Evolutionary conservation across 2,888 invertebrate species (phyloP).

Genomic region (Perizoma flavofasciatum): DNA sequence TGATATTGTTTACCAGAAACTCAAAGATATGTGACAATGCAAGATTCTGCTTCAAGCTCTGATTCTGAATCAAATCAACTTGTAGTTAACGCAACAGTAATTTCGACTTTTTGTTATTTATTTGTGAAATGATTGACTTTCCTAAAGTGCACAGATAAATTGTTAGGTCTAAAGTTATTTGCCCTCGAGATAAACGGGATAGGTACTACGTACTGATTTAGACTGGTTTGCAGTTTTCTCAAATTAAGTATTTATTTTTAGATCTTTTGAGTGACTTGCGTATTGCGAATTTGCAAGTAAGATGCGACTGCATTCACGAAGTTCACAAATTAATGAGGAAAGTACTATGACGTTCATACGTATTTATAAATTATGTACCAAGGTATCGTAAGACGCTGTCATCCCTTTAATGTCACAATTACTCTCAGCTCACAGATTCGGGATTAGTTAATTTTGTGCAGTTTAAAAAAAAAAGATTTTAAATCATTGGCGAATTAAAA

Average conservation of each 20-base stretch:
- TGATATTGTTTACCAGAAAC: too few relatives aligned
- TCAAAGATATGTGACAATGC: too few relatives aligned
- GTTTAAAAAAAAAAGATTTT: not conserved
- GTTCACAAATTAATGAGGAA: not conserved
- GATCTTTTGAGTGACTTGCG: conserved; percentile 13
- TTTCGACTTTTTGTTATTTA: conserved; percentile 1
- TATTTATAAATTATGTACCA: not conserved
- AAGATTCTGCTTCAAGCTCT: too few relatives aligned
- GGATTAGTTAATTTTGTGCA: too few relatives aligned
- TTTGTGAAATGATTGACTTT: conserved; percentile 10
- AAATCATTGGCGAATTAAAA: not conserved
- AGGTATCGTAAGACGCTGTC: too few relatives aligned
- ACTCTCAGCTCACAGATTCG: too few relatives aligned
- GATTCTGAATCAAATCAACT: too few relatives aligned
- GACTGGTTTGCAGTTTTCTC: conserved; percentile 22
- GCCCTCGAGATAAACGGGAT: conserved; percentile 17
- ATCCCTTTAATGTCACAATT: too few relatives aligned
- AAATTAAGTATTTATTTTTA: conserved; percentile 25
- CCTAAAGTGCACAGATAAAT: not conserved
- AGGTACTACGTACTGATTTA: conserved; percentile 2
- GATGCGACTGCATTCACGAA: conserved; percentile 3
- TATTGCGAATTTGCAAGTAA: not conserved
- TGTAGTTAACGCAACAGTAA: too few relatives aligned
- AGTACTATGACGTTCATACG: too few relatives aligned
- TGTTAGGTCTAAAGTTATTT: conserved; percentile 12